A percentile compares a stretch with the other conserved stretches of the same genome.
These are phyloP conservation scores for Xiphophorus birchmanni DNA, from an alignment of 2,797 vertebrate genomes.

Conservation along the genomic window DNA sequence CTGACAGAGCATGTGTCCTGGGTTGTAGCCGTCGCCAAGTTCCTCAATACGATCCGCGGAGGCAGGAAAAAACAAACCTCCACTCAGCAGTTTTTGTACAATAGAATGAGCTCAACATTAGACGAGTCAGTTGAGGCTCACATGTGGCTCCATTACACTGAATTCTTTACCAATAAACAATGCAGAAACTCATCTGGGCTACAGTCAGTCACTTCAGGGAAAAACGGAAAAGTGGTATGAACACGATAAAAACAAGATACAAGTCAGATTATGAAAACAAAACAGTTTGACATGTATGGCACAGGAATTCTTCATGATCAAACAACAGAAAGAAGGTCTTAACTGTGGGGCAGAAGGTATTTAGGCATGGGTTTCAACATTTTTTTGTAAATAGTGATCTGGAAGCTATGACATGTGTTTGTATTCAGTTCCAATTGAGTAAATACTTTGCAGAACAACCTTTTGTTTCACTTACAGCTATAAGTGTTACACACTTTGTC, in stretches of 20 bases:
- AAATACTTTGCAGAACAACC: background rate
- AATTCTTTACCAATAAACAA: conserved; percentile 14
- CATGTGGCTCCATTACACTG: conserved; percentile 8
- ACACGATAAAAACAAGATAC: background rate
- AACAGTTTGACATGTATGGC: background rate
- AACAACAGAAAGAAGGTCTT: background rate
- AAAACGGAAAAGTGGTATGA: background rate
- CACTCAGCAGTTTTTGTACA: conserved; percentile 42
- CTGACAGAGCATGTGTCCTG: conserved; percentile 27
- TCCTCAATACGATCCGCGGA: conserved; percentile 29
- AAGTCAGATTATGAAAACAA: background rate
- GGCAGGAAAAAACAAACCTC: conserved; percentile 11
- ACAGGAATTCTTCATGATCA: background rate
- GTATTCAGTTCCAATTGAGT: background rate
- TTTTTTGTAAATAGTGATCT: background rate
- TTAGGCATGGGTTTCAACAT: background rate
- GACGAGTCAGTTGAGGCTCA: conserved; percentile 7
- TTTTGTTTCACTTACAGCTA: background rate
- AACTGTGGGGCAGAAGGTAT: background rate
- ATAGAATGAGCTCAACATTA: conserved; percentile 24
- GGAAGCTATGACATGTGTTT: background rate
- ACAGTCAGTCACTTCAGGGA: background rate
- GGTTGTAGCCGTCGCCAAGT: conserved; percentile 15
- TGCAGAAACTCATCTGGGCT: background rate
- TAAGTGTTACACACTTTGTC: background rate